These are phyloP conservation scores for Noctua janthe DNA, from an alignment of 2,888 invertebrate species.

Conservation along the genomic window DNA sequence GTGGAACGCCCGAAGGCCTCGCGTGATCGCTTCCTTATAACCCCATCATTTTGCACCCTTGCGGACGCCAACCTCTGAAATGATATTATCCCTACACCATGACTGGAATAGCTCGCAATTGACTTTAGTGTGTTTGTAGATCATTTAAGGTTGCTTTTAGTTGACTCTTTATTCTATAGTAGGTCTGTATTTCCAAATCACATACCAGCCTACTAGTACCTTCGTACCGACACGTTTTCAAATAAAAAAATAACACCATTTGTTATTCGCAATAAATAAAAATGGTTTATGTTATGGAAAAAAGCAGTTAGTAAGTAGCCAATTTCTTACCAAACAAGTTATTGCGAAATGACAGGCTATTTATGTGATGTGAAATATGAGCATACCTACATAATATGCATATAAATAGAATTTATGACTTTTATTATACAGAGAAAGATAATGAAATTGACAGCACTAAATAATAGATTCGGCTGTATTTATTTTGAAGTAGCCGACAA, in stretches of 20 bases:
- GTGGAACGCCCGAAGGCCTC: conserved; percentile 16
- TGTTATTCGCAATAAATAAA: conserved; percentile 35
- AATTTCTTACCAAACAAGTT: conserved; percentile 21
- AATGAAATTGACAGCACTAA: background rate
- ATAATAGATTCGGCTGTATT: background rate
- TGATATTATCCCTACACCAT: conserved; percentile 30
- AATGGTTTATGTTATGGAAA: conserved; percentile 9
- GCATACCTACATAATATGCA: background rate
- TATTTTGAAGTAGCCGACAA: conserved; percentile 5
- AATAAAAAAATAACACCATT: background rate
- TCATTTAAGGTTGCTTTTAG: background rate
- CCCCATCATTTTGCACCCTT: conserved; percentile 37
- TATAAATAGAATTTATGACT: background rate
- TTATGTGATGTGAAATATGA: conserved; percentile 27
- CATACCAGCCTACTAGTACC: background rate
- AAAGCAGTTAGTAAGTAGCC: conserved; percentile 17
- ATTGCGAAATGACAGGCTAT: conserved; percentile 9
- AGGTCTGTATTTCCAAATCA: background rate
- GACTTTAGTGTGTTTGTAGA: background rate
- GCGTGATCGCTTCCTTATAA: conserved; percentile 42
- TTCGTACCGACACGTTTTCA: background rate
- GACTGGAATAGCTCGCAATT: background rate
- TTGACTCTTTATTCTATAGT: background rate
- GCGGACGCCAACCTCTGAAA: conserved; percentile 36
- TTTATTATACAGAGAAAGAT: background rate